A percentile compares a stretch with the other conserved stretches of the same genome.
phyloP scores from a whole-genome alignment of 2,888 invertebrate genomes.

The Palloptera scutellata region DNA sequence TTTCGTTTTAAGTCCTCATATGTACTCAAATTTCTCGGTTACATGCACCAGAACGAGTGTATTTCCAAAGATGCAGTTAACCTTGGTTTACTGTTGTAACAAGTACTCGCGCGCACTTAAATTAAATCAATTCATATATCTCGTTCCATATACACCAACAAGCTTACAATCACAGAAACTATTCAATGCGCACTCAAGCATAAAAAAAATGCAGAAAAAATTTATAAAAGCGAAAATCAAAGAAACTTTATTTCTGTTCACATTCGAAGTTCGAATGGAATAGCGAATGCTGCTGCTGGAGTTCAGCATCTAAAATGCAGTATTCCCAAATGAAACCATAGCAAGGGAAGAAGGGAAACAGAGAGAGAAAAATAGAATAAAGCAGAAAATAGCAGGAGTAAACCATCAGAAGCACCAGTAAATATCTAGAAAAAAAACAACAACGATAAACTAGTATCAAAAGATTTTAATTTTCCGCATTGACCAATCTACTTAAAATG shows the following conservation, averaged over 20 bases:
- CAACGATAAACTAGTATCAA: too few species aligned
- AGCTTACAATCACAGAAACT: neutral
- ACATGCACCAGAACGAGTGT: too few species aligned
- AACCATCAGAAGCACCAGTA: too few species aligned
- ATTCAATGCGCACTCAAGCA: neutral
- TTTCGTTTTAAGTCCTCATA: too few species aligned
- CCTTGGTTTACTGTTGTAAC: too few species aligned
- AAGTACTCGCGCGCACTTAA: neutral
- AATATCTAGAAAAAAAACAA: too few species aligned
- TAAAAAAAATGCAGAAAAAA: neutral
- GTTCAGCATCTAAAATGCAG: neutral
- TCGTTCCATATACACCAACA: neutral
- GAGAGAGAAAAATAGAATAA: neutral
- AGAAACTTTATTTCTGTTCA: too few species aligned
- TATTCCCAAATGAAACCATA: neutral
- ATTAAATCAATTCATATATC: constrained; percentile 2
- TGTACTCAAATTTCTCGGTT: too few species aligned
- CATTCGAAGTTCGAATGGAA: too few species aligned
- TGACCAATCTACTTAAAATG: constrained; percentile 1
- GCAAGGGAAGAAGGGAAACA: neutral
- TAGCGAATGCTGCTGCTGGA: too few species aligned
- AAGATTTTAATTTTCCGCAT: neutral
- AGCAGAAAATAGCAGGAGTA: too few species aligned
- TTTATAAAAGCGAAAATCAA: neutral
- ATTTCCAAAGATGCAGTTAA: too few species aligned